A percentile compares a stretch with the other conserved stretches of the same genome.
Evolutionary conservation across 2,113 vertebrate genomes (phyloP).

Genomic region (Brachypteracias leptosomus): DNA sequence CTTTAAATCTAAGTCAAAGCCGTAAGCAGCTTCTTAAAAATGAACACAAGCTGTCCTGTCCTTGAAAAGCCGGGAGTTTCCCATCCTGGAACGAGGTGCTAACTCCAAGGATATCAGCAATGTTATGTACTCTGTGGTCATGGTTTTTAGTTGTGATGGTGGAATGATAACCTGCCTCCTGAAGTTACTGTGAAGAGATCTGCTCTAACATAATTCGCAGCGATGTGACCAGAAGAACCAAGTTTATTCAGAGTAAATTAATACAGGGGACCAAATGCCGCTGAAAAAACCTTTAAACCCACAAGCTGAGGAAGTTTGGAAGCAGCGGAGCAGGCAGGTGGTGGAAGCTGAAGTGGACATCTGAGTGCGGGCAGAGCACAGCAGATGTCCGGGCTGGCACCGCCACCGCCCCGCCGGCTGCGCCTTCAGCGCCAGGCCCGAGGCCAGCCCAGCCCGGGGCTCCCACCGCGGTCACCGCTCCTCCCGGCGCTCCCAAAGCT

Average conservation of each 20-base stretch:
- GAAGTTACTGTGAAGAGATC: background rate
- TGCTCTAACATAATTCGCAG: background rate
- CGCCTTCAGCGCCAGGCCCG: background rate
- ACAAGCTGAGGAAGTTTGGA: accelerated
- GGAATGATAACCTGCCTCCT: background rate
- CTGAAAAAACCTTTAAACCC: background rate
- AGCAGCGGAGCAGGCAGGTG: accelerated
- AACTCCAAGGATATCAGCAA: background rate
- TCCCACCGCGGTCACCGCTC: background rate
- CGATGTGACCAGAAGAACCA: background rate
- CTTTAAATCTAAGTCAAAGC: background rate
- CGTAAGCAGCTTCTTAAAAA: background rate
- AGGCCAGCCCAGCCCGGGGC: background rate
- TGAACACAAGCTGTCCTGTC: background rate
- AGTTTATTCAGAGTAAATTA: background rate
- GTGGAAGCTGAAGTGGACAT: accelerated
- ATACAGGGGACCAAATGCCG: background rate
- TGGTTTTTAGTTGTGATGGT: background rate
- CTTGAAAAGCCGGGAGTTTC: background rate
- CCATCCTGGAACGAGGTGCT: background rate
- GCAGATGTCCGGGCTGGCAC: background rate
- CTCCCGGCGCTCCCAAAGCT: background rate
- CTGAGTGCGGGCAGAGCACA: accelerated
- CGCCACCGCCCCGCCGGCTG: background rate
- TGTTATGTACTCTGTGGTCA: accelerated